phyloP scores from a whole-genome alignment of 1,140 invertebrate species.

The Cryptotermes secundus region DNA sequence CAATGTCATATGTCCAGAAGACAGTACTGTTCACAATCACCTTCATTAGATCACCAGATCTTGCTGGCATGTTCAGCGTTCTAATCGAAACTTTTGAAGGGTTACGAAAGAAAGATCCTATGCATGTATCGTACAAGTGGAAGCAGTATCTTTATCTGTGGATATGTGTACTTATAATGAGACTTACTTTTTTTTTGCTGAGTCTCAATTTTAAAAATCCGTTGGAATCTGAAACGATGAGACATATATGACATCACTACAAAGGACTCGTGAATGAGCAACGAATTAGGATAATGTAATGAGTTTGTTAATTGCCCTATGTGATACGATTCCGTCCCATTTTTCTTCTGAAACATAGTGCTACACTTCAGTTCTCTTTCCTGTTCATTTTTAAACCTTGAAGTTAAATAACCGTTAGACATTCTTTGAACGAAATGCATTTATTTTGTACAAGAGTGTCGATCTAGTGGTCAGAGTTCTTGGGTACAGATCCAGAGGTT shows the following conservation, averaged over 20 bases:
- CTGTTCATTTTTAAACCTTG: not conserved
- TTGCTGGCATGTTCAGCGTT: no score
- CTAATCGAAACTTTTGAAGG: no score
- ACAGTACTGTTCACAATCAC: no score
- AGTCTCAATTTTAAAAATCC: not conserved
- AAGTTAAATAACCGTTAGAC: not conserved
- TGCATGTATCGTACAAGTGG: not conserved
- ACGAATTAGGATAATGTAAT: not conserved
- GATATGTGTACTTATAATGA: not conserved
- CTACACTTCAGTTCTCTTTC: no score
- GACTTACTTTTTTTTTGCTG: not conserved
- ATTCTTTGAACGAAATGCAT: not conserved
- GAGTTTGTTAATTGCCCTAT: not conserved
- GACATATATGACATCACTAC: not conserved
- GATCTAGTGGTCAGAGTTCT: no score
- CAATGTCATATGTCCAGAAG: no score
- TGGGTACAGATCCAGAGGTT: no score
- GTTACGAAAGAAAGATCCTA: not conserved
- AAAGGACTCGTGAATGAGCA: not conserved
- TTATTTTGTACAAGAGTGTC: no score
- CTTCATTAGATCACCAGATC: no score
- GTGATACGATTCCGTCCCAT: no score
- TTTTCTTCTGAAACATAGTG: no score
- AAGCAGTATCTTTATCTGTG: not conserved
- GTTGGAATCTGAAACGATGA: not conserved